phyloP scores from a whole-genome alignment of 2,888 invertebrate species.

The Andrena chrysosceles region DNA sequence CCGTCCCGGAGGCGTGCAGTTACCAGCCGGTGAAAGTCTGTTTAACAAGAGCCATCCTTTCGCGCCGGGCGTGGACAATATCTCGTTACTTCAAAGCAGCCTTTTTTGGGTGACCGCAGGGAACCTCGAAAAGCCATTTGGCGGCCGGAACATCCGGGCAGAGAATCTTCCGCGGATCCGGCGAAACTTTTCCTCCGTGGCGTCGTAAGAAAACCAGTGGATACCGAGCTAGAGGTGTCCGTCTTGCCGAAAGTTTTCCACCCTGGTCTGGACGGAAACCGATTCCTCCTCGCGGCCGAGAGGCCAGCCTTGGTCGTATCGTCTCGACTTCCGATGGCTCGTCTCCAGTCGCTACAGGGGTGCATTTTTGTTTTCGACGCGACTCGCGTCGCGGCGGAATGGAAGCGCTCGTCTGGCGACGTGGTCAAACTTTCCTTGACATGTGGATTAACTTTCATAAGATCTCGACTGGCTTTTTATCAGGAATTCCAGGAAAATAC shows the following conservation, averaged over 20 bases:
- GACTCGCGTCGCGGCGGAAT: background rate
- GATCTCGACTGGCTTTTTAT: background rate
- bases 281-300: slow-evolving; percentile 43
- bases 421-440: slow-evolving; percentile 33
- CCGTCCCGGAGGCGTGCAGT: slow-evolving; percentile 27
- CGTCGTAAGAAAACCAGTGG: slow-evolving; percentile 31
- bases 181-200: slow-evolving; percentile 59
- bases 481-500: background rate
- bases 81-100: slow-evolving; percentile 64
- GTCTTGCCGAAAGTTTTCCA: slow-evolving; percentile 56
- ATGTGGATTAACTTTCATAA: slow-evolving; percentile 13
- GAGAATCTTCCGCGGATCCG: slow-evolving; percentile 53
- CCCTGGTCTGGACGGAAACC: slow-evolving; percentile 54
- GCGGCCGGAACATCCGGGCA: slow-evolving; percentile 59
- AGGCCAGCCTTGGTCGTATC: slow-evolving; percentile 36
- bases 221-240: slow-evolving; percentile 62
- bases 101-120: slow-evolving; percentile 42
- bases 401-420: slow-evolving; percentile 24
- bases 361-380: slow-evolving; percentile 59
- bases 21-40: slow-evolving; percentile 35
- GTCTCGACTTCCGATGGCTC: slow-evolving; percentile 26
- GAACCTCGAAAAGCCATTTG: slow-evolving; percentile 70
- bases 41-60: slow-evolving; percentile 32
- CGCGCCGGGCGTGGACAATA: slow-evolving; percentile 55
- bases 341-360: slow-evolving; percentile 27